These are phyloP conservation scores for Enteromius unitaeniatus DNA, from an alignment of 2,797 vertebrate species.

Conservation along the genomic window DNA sequence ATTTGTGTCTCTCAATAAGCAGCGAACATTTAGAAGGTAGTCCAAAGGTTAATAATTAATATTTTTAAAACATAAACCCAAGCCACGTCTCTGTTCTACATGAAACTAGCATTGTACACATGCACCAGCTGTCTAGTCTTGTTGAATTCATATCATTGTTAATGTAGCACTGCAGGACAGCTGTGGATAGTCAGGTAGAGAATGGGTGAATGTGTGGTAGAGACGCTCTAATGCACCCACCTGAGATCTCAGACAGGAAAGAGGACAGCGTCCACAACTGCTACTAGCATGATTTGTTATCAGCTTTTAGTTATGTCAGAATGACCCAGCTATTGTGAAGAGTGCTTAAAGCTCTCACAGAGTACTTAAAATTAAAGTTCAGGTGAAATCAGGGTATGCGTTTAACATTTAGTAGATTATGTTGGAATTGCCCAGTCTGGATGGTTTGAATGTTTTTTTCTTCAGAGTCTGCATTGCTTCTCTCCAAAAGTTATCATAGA, in stretches of 20 bases:
- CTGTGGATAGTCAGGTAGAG: constrained; percentile 44
- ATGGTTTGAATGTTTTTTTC: background rate
- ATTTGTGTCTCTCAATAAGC: constrained; percentile 6
- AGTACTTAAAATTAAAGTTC: constrained; percentile 19
- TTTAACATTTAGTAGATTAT: background rate
- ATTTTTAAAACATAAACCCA: background rate
- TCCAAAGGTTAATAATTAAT: background rate
- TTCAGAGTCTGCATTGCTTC: too few relatives aligned
- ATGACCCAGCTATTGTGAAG: constrained; percentile 43
- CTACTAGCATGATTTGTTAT: constrained; percentile 59
- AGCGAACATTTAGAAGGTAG: background rate
- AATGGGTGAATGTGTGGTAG: constrained; percentile 22
- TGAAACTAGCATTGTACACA: background rate
- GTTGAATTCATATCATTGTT: constrained; percentile 36
- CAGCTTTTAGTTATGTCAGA: constrained; percentile 49
- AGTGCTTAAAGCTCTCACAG: constrained; percentile 9
- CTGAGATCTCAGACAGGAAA: constrained; percentile 57
- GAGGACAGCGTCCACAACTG: constrained; percentile 12
- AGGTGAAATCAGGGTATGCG: background rate
- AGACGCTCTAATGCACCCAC: constrained; percentile 58
- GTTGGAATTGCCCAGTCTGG: background rate
- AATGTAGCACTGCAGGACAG: constrained; percentile 41
- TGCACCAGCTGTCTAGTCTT: constrained; percentile 4
- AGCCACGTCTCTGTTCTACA: background rate
- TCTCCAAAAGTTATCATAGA: too few relatives aligned